Evolutionary conservation across 2,797 vertebrate genomes (phyloP).

Genomic region (Malacoctenus gilli): DNA sequence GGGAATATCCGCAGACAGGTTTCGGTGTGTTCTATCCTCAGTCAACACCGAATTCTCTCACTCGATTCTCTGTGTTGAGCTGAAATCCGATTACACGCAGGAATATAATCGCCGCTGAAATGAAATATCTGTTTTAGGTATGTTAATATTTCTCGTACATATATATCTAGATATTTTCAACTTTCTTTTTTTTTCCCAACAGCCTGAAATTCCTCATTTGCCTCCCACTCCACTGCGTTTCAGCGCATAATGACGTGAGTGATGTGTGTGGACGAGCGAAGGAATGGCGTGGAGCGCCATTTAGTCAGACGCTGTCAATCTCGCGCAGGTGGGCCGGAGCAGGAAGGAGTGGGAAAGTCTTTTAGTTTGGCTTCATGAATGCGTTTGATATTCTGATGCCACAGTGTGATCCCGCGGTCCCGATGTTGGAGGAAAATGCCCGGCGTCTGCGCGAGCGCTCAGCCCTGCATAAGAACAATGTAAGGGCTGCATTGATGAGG

Average conservation of each 20-base stretch:
- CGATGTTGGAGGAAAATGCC: slow-evolving; percentile 31
- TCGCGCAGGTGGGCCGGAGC: slow-evolving; percentile 43
- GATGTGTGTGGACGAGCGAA: slow-evolving; percentile 48
- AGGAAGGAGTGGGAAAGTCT: slow-evolving; percentile 38
- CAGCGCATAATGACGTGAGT: slow-evolving; percentile 49
- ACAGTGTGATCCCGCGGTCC: slow-evolving; percentile 8
- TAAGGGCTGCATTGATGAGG: slow-evolving; percentile 2
- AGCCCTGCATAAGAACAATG: slow-evolving; percentile 1
- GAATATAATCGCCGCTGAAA: too few relatives aligned
- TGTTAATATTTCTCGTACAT: too few relatives aligned
- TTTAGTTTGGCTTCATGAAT: slow-evolving; percentile 33
- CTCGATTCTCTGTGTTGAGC: slow-evolving; percentile 20
- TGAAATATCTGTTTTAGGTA: slow-evolving; percentile 44
- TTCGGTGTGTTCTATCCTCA: slow-evolving; percentile 26
- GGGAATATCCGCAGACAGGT: slow-evolving; percentile 53
- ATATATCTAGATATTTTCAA: too few relatives aligned
- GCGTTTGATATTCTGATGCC: slow-evolving; percentile 32
- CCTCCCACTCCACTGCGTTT: slow-evolving; percentile 52
- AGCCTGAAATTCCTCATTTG: slow-evolving; percentile 26
- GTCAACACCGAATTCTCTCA: slow-evolving; percentile 39
- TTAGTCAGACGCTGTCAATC: slow-evolving; percentile 51
- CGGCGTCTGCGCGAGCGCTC: slow-evolving; percentile 14
- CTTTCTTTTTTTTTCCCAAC: slow-evolving; percentile 30
- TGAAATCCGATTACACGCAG: slow-evolving; percentile 9
- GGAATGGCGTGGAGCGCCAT: slow-evolving; percentile 38